These are phyloP conservation scores for Rhinogobio ventralis DNA, from an alignment of 2,797 vertebrate species.

Conservation along the genomic window DNA sequence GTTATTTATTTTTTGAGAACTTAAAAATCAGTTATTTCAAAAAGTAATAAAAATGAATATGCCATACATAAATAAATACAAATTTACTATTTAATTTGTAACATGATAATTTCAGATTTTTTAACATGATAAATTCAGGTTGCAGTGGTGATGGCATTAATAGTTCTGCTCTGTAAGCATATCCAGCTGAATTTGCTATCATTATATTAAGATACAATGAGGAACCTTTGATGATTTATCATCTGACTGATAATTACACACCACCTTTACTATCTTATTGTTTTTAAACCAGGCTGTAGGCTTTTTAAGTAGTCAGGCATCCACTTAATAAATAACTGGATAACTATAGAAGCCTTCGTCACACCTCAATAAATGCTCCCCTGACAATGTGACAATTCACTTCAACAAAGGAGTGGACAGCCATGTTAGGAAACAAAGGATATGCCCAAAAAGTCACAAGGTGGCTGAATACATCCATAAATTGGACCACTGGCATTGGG, in stretches of 20 bases:
- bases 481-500: background rate
- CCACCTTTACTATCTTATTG: background rate
- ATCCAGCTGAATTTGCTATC: background rate
- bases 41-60: background rate
- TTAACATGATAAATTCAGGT: too few species aligned
- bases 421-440: background rate
- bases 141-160: too few species aligned
- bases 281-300: background rate
- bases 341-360: background rate
- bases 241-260: conserved; percentile 4
- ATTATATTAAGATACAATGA: background rate
- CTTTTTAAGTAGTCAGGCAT: background rate
- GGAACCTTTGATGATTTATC: background rate
- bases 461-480: background rate
- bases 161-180: background rate
- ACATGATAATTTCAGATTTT: background rate
- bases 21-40: background rate
- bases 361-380: conserved; percentile 4
- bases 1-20: background rate
- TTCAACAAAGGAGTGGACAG: background rate
- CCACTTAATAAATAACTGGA: background rate
- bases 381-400: background rate
- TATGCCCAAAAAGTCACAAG: background rate
- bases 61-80: background rate
- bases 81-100: background rate